Evolutionary conservation across 2,113 vertebrate species (phyloP), one percentile per base, ranked within the genome.

Genomic region (Barnardius zonarius): DNA sequence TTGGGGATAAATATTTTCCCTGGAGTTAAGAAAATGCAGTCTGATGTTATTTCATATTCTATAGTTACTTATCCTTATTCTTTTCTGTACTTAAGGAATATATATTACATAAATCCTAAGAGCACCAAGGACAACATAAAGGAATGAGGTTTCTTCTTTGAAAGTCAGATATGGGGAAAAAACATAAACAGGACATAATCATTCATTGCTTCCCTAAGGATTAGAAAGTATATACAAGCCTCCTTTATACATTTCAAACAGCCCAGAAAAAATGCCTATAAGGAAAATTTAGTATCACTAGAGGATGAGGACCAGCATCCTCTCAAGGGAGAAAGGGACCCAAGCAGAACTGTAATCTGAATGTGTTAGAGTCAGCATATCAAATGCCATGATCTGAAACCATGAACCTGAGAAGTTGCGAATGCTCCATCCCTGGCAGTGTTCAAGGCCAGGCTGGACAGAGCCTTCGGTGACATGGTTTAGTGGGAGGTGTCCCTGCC

Each of bases 1-100:
- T 99, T 99, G 8, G 99, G 99, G 67, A 99, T 97, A 93, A 98
- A 99, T 88, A 95, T 97, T 98, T 99, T 99, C 88, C 99, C 99
- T 99, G 62, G 33, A 83, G 23, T 51, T 93, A 96, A 96, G 18
- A 85, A 96, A 97, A 86, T 4, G 0, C 55, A 79, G 28, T 51
- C 11, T 46, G 54, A 30, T 73, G 39, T 92, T 43, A 88, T 9
- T 82, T 57, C 74, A 5, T 51, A 49, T 62, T 16, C 61, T 8
- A 39, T 3, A 46, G 16, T 14, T 54, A 43, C 13, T 84, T 43
- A 39, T 12, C 19, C 62, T 88, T 55, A 92, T 51, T 37, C 33
- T 57, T 44, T 48, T 72, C 13, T 27, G 14, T 39, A 46, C 9
- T 18, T 80, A 33, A 66, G 31, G 27, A 68, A 85, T 41, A 57